Evolutionary conservation across 2,113 vertebrate genomes (phyloP), one percentile per base, ranked within the genome.

Genomic region (Ursus arctos): DNA sequence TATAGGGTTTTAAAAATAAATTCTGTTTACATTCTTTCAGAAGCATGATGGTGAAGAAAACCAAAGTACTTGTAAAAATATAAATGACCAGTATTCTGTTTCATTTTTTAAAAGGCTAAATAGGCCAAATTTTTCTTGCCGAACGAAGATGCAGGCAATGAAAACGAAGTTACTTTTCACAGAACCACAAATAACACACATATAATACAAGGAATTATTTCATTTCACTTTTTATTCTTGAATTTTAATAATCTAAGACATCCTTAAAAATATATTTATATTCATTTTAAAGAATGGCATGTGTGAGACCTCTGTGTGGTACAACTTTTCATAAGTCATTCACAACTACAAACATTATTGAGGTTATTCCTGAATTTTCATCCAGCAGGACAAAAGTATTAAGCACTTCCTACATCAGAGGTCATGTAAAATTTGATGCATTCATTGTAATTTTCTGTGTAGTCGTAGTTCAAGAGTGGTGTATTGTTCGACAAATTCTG

Each of bases 331-430:
- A 0, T 13, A 88, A 53, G 2, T 77, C 49, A 74, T 88, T 93
- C 53, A 57, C 3, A 88, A 13, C 6, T 28, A 61, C 76, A 55
- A 84, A 57, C 0, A 69, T 83, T 28, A 9, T 7, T 81, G 43
- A 7, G 15, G 16, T 87, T 84, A 93, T 88, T 83, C 4, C 47
- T 93, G 88, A 76, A 85, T 69, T 84, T 97, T 96, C 16, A 59
- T n/a, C 22, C 16, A 16, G n/a, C 4, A 63, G 40, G 33, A 87
- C 55, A 72, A 80, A 83, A 53, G 14, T 88, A 69, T 87, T 47
- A 88, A 67, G 19, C 9, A 55, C 4, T 5, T 82, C n/a, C 43
- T 83, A 55, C 22, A 16, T 10, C 7, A 71, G 16, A 96, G 81
- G 15, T 55, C 13, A 76, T 7, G 65, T 82, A 83, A 82, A 88